Evolutionary conservation across 30 jellyfish, hydroid and myxozoan genomes (phyloP), one percentile per base, ranked within the genome.

Genomic region (Pelagia noctiluca): DNA sequence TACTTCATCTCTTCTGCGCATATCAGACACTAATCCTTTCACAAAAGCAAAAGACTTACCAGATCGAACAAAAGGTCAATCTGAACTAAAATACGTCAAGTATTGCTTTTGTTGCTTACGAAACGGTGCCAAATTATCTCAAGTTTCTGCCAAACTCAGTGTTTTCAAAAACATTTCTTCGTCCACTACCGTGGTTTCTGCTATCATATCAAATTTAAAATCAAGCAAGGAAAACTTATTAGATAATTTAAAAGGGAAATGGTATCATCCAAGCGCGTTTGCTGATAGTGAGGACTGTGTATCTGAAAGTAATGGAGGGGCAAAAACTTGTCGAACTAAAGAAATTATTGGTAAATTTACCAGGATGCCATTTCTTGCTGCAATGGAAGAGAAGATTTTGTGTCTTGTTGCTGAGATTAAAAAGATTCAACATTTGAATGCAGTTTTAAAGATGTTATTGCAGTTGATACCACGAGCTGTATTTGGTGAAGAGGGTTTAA

Each of bases 121-220:
- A 0, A 52, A 52, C 30, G 37, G 18, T 3, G 70, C 52, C 18
- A 24, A 76, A 3, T 73, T 63, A 64, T 66, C 10, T 13, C 72
- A 82, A 37, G 85, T 82, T 18, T 48, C 48, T 36, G 69, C 63
- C 24, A 63, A 69, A 42, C 48, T 82, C 33, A 82, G 86, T 23
- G 22, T 38, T 22, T 28, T 82, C 49, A 54, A 82, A 35, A 82
- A 82, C 35, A 37, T 82, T 1, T 82, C 86, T 1, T 82, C 92
- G 1, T 82, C 92, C 2, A 48, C 92, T 33, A 33, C 92, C 1
- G 29, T 82, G 60, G 92, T 53, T 23, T 67, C 92, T 0, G 92
- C 92, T 7, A 82, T 82, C 24, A 75, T 82, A 13, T 23, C 62
- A 19, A 34, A 67, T 71, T 35, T 82, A 23, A 82, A 82, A 37